These are phyloP conservation scores for Cephus sareptanus DNA, from an alignment of 2,888 invertebrate genomes.

Conservation along the genomic window DNA sequence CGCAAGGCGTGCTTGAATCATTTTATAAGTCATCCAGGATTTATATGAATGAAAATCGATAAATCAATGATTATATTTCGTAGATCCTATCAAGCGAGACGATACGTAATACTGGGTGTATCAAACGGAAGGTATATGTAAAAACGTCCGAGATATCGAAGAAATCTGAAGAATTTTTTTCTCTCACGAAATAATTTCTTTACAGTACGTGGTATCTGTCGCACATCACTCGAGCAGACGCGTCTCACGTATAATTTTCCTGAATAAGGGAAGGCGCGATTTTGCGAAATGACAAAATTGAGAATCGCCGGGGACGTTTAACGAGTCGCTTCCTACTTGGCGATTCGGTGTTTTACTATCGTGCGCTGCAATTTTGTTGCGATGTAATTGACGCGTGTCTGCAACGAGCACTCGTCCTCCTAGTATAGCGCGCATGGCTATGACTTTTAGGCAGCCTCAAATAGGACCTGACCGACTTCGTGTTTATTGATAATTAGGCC, in stretches of 20 bases:
- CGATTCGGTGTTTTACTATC: slow-evolving; percentile 1
- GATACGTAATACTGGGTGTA: neutral
- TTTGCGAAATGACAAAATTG: slow-evolving; percentile 41
- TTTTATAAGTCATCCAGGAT: neutral
- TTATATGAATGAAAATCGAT: neutral
- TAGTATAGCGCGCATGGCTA: neutral
- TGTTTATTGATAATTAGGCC: slow-evolving; percentile 1
- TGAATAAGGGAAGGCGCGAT: slow-evolving; percentile 4
- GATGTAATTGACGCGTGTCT: neutral
- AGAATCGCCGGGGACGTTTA: slow-evolving; percentile 47
- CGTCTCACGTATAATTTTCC: neutral
- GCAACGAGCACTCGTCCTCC: neutral
- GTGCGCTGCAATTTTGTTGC: slow-evolving; percentile 5
- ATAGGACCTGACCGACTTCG: neutral
- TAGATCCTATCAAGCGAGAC: neutral
- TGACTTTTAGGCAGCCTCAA: neutral
- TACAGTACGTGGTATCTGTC: neutral
- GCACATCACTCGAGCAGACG: neutral
- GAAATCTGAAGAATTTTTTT: neutral
- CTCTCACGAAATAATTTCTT: neutral
- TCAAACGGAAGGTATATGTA: neutral
- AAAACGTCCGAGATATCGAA: neutral
- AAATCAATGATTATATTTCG: neutral
- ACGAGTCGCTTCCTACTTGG: slow-evolving; percentile 60
- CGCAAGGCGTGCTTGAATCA: neutral